Evolutionary conservation across 2,113 vertebrate species (phyloP).

Genomic region (Alosa alosa): DNA sequence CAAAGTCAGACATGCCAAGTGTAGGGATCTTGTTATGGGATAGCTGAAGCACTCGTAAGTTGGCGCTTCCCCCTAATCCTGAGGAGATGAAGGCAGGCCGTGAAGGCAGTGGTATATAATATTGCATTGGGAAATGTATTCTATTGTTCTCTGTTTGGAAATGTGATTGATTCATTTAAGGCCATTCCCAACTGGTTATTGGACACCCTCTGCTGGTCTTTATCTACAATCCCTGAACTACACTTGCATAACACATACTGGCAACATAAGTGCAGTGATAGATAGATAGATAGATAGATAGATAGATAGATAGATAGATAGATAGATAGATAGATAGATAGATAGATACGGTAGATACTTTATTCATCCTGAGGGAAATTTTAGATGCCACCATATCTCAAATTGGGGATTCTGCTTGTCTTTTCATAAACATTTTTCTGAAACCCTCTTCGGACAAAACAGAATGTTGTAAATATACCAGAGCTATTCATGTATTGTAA

Average conservation of each 20-base stretch:
- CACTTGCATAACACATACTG: not conserved
- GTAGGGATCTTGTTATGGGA: constrained; percentile 77
- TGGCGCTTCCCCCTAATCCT: constrained; percentile 61
- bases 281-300: not conserved
- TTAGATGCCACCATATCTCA: not conserved
- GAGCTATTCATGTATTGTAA: not conserved
- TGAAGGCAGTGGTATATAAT: not conserved
- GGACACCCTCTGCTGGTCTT: not conserved
- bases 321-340: too few species aligned
- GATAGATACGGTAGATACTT: too few species aligned
- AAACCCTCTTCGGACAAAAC: not conserved
- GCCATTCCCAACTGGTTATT: not conserved
- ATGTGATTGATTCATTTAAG: not conserved
- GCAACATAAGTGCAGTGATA: not conserved
- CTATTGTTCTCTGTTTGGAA: not conserved
- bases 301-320: too few species aligned
- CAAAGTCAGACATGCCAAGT: constrained; percentile 65
- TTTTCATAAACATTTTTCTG: not conserved
- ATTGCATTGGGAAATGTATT: not conserved
- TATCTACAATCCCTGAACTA: not conserved
- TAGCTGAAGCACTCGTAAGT: constrained; percentile 73
- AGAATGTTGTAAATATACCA: constrained; percentile 3
- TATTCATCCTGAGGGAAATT: too few species aligned
- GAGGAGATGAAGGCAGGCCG: constrained; percentile 24
- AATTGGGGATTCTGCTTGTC: not conserved